These are phyloP conservation scores for Psilopogon haemacephalus DNA, from an alignment of 2,113 vertebrate species.

Conservation along the genomic window DNA sequence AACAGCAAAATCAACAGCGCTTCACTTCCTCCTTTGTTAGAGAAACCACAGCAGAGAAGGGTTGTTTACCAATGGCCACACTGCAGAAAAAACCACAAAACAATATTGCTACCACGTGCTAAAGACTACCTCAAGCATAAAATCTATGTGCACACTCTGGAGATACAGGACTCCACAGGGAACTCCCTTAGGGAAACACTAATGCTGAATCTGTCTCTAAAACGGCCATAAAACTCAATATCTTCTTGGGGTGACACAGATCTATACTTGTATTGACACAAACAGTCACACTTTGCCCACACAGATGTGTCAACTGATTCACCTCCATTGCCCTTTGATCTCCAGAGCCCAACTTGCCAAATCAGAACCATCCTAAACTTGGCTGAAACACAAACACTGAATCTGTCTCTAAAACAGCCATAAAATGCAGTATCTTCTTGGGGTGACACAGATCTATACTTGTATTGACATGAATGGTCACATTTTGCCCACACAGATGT, in stretches of 20 bases:
- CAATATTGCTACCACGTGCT: conserved; percentile 50
- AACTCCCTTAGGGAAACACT: conserved; percentile 28
- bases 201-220: conserved; percentile 42
- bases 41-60: conserved; percentile 32
- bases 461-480: conserved; percentile 67
- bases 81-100: conserved; percentile 65
- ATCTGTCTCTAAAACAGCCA: conserved; percentile 56
- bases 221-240: conserved; percentile 66
- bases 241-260: conserved; percentile 72
- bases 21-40: conserved; percentile 22
- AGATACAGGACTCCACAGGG: conserved; percentile 1
- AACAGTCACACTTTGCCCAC: conserved; percentile 67
- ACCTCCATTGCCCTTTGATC: conserved; percentile 60
- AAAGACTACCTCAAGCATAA: conserved; percentile 51
- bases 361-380: no score
- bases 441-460: conserved; percentile 69
- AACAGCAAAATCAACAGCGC: conserved; percentile 26
- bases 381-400: conserved; percentile 44
- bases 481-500: conserved; percentile 67
- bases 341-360: conserved; percentile 63
- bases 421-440: conserved; percentile 72
- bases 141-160: conserved; percentile 2
- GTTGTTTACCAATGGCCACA: conserved; percentile 22
- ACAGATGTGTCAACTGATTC: conserved; percentile 66
- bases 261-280: conserved; percentile 68